A percentile compares a stretch with the other conserved stretches of the same genome.
phyloP scores from a whole-genome alignment of 2,113 vertebrate species.

The Pseudorectes ferrugineus region DNA sequence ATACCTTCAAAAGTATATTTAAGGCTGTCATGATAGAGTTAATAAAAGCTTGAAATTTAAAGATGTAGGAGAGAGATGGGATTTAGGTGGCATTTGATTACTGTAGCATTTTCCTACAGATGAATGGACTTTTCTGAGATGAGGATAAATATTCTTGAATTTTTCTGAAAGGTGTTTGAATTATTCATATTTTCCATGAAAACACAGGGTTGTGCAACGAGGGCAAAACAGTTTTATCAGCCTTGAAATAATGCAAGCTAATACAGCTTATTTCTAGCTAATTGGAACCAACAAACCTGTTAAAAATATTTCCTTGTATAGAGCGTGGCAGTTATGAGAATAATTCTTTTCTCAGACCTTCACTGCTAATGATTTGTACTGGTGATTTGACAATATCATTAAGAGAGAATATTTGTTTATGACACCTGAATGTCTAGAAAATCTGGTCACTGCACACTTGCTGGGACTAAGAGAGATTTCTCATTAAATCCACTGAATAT shows the following conservation, averaged over 20 bases:
- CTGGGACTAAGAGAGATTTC: background rate
- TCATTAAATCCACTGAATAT: background rate
- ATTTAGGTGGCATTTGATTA: background rate
- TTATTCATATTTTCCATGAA: slow-evolving; percentile 6
- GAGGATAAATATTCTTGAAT: background rate
- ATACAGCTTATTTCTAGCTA: background rate
- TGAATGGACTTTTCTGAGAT: background rate
- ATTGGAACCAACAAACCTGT: background rate
- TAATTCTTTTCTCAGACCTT: background rate
- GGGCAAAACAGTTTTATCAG: background rate
- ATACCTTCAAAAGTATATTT: background rate
- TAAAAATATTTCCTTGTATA: background rate
- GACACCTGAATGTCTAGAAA: background rate
- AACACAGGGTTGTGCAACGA: background rate
- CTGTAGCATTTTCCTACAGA: background rate
- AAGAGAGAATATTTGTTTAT: background rate
- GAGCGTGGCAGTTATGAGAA: background rate
- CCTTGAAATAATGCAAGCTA: background rate
- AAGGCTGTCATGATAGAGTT: background rate
- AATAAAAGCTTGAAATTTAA: background rate
- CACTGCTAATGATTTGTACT: background rate
- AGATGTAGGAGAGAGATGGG: background rate
- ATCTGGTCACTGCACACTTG: background rate
- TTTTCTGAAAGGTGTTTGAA: slow-evolving; percentile 11
- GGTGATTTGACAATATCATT: background rate